phyloP scores from a whole-genome alignment of 2,797 vertebrate species.

The Oryzias dopingdopingensis region DNA sequence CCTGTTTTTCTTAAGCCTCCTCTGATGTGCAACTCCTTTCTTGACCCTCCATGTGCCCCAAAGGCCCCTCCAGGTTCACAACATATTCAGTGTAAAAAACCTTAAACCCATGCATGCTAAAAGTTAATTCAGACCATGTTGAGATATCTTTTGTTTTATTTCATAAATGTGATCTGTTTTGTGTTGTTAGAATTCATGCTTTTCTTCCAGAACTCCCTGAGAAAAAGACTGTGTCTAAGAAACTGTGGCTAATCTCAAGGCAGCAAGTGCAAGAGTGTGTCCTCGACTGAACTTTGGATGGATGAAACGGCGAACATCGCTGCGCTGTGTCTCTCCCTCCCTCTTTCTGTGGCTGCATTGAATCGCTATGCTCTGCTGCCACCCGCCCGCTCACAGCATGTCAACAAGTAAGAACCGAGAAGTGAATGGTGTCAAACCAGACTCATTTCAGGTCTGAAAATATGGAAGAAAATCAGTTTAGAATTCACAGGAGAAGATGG shows the following conservation, averaged over 20 bases:
- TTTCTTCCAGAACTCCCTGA: conserved; percentile 31
- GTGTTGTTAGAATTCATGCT: conserved; percentile 23
- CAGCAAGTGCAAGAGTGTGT: conserved; percentile 59
- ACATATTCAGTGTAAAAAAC: not conserved
- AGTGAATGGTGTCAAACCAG: conserved; percentile 47
- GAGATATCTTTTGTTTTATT: conserved; percentile 2
- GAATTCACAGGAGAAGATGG: conserved; percentile 36
- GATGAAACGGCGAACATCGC: conserved; percentile 55
- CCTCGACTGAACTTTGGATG: conserved; percentile 67
- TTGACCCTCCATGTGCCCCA: conserved; percentile 20
- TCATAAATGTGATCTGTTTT: conserved; percentile 27
- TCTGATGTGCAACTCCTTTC: conserved; percentile 35
- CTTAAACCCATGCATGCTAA: not conserved
- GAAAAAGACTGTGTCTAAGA: conserved; percentile 44
- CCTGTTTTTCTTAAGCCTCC: conserved; percentile 26
- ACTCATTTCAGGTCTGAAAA: conserved; percentile 50
- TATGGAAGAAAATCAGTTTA: conserved; percentile 53
- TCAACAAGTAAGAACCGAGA: conserved; percentile 62
- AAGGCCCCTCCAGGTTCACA: conserved; percentile 27
- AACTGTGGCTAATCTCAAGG: conserved; percentile 58
- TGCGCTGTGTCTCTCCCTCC: conserved; percentile 34
- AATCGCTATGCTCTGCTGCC: conserved; percentile 53
- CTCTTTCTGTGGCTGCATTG: conserved; percentile 33
- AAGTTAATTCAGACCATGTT: conserved; percentile 2
- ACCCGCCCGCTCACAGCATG: conserved; percentile 64